Evolutionary conservation across 2,888 invertebrate genomes (phyloP).

Genomic region (Trachelus tabidus): DNA sequence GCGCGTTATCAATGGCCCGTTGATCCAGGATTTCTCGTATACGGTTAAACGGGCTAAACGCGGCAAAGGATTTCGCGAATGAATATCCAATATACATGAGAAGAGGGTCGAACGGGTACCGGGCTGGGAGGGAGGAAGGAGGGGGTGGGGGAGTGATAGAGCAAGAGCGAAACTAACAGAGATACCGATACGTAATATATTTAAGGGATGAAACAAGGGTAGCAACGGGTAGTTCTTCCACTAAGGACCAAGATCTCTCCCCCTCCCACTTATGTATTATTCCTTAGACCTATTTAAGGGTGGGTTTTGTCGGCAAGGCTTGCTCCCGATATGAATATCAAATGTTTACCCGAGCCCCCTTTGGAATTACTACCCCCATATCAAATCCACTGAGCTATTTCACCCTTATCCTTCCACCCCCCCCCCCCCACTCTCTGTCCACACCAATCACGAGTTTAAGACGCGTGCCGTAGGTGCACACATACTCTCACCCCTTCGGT

Average conservation of each 20-base stretch:
- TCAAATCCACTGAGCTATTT: background rate
- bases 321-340: background rate
- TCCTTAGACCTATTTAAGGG: background rate
- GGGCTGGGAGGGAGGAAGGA: fast-evolving
- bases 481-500: background rate
- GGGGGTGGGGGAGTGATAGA: background rate
- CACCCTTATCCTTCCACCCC: no score
- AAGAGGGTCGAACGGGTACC: background rate
- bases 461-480: background rate
- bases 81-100: background rate
- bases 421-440: no score
- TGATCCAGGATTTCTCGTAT: no score
- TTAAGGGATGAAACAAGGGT: background rate
- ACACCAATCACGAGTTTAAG: background rate
- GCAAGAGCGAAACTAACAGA: background rate
- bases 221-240: background rate
- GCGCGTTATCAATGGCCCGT: no score
- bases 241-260: background rate
- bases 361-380: background rate
- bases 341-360: background rate
- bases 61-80: no score
- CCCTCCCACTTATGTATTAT: background rate
- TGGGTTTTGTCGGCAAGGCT: background rate
- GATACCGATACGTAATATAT: background rate
- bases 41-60: no score